A percentile compares a stretch with the other conserved stretches of the same genome.
Conservation (phyloP, 2,113 vertebrate species). For the Desmodus rotundus region DNA sequence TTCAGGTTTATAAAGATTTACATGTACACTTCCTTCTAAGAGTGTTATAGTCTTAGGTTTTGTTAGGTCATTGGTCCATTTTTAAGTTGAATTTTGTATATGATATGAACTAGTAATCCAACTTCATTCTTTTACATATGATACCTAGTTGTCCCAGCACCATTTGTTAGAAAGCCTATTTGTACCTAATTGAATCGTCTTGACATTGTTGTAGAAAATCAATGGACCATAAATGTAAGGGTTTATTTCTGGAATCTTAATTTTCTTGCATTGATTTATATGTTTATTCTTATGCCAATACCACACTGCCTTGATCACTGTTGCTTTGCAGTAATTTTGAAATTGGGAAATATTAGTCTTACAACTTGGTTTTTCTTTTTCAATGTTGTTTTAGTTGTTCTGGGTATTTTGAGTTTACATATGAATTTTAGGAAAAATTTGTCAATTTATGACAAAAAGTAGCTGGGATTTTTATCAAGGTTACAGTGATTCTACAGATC, state of each 20-base stretch:
- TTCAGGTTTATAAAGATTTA: background rate
- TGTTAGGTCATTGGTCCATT: background rate
- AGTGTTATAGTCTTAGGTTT: background rate
- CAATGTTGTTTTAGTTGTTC: background rate
- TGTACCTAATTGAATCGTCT: background rate
- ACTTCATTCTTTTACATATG: background rate
- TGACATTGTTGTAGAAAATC: background rate
- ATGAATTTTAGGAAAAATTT: background rate
- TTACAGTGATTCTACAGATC: background rate
- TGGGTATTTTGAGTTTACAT: background rate
- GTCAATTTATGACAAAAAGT: background rate
- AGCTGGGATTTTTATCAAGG: background rate
- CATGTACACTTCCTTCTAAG: background rate
- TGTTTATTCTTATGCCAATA: background rate
- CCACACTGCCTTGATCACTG: background rate
- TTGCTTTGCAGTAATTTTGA: background rate
- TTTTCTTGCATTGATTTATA: background rate
- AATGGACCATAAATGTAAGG: background rate
- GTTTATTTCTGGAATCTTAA: background rate
- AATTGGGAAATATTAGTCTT: background rate
- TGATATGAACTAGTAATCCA: background rate
- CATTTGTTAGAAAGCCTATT: background rate
- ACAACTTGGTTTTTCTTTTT: background rate
- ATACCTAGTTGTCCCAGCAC: background rate
- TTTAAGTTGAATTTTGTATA: constrained; percentile 3